Evolutionary conservation across 2,113 vertebrate genomes (phyloP).

Genomic region (Urocynchramus pylzowi): DNA sequence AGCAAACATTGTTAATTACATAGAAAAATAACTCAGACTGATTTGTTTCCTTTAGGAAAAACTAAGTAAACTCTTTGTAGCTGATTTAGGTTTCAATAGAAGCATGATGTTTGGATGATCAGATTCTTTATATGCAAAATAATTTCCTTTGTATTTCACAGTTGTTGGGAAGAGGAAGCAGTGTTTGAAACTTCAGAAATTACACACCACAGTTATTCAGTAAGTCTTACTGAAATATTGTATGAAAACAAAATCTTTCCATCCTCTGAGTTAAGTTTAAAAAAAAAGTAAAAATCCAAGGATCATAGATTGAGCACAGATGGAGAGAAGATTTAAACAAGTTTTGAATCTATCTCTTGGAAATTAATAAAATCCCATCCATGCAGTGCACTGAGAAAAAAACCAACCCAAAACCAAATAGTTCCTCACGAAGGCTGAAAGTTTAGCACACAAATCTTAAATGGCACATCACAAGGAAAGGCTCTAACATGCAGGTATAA

Average conservation of each 20-base stretch:
- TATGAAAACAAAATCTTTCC: neutral
- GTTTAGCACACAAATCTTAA: neutral
- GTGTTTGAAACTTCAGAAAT: conserved; percentile 1
- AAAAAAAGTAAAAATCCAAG: neutral
- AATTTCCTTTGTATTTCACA: conserved; percentile 14
- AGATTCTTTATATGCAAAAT: conserved; percentile 40
- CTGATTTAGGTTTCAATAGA: conserved; percentile 40
- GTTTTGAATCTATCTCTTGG: neutral
- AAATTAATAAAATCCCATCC: neutral
- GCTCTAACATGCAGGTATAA: neutral
- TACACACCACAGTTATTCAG: neutral
- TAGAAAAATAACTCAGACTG: conserved; percentile 62
- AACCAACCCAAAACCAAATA: accelerated
- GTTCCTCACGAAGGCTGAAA: neutral
- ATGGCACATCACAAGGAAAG: neutral
- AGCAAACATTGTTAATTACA: conserved; percentile 60
- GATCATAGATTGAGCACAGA: neutral
- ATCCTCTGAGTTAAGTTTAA: neutral
- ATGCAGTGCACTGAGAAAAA: neutral
- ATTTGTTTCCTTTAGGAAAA: conserved; percentile 61
- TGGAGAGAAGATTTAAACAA: neutral
- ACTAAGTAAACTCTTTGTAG: conserved; percentile 37
- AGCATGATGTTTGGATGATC: neutral
- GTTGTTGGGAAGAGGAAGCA: neutral
- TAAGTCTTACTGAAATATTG: neutral